phyloP scores from a whole-genome alignment of 2,797 vertebrate species.

The Pelochelys cantorii region DNA sequence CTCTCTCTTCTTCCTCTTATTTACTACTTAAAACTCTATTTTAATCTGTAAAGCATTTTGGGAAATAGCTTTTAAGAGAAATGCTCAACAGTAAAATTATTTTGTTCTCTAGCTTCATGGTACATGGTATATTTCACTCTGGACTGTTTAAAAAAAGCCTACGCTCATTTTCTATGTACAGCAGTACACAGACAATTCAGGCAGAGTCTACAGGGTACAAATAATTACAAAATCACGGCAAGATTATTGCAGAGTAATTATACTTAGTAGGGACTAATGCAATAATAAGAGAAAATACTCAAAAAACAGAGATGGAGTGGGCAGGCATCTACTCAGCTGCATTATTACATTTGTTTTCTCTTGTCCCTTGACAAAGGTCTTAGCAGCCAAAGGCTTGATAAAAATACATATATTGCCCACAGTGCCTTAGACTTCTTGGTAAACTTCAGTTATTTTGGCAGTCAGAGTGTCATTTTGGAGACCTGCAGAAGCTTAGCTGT shows the following conservation, averaged over 20 bases:
- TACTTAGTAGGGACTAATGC: neutral
- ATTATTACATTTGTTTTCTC: neutral
- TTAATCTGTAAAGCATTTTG: neutral
- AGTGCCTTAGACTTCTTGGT: neutral
- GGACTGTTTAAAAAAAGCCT: neutral
- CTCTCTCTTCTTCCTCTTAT: neutral
- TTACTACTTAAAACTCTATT: neutral
- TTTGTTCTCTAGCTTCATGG: neutral
- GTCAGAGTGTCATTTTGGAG: neutral
- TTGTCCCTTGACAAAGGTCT: neutral
- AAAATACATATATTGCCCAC: neutral
- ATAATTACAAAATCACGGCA: neutral
- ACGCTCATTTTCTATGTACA: neutral
- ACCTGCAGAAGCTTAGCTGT: constrained; percentile 6
- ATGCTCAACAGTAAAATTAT: neutral
- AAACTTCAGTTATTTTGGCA: neutral
- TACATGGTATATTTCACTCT: neutral
- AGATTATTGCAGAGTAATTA: neutral
- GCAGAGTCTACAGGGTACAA: neutral
- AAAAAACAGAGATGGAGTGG: neutral
- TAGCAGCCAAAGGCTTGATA: neutral
- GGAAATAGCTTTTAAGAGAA: neutral
- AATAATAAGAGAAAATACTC: neutral
- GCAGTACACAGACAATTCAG: neutral
- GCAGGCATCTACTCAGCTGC: neutral